Base-by-base conservation (phyloP, 1,140 invertebrate species). In the Dendrolimus punctatus region DNA sequence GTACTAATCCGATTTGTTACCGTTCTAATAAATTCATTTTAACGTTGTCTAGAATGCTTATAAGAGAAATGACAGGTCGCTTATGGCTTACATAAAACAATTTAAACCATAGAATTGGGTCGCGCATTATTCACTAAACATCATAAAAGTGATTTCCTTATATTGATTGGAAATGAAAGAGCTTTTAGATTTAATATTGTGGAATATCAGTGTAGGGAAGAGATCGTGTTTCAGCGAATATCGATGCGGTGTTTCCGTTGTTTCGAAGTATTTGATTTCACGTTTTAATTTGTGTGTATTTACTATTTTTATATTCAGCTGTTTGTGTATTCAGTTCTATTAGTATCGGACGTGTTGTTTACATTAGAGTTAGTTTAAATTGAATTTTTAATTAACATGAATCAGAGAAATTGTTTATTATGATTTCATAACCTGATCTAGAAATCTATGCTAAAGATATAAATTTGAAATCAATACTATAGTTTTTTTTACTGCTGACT, bases 151-250 rank as follows among this genome's bases (percentile, higher is more conserved):
- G 53, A 49, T 61, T 57, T 54, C 50, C 56, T 66, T 55, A 68
- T 51, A 57, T 64, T 74, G 60, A 76, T 76, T 72, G 71, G 58
- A 66, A 66, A 62, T 66, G 74, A 76, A 75, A 65, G 59, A 51
- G 66, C 62, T 68, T 62, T 73, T 64, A 68, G 51, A 57, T 51
- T 66, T 51, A 58, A 52, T 55, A 56, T 36, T 45, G 36, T 44
- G 37, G 41, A 44, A 53, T 59, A 47, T 51, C 44, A 46, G 44
- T 41, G 44, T 40, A 60, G 51, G 39, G 58, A 56, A 43, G 53
- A 6, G 2, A 41, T 37, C 4, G 37, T 6, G 38, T 44, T 51
- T 51, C 50, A 8, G 8, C 37, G 37, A 23, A 45, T 45, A 50
- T 50, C 49, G 49, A 50, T 50, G 42, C n/a, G 43, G n/a, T 6